Evolutionary conservation across 2,113 vertebrate species (phyloP), one percentile per base, ranked within the genome.

Genomic region (Girardinichthys multiradiatus): DNA sequence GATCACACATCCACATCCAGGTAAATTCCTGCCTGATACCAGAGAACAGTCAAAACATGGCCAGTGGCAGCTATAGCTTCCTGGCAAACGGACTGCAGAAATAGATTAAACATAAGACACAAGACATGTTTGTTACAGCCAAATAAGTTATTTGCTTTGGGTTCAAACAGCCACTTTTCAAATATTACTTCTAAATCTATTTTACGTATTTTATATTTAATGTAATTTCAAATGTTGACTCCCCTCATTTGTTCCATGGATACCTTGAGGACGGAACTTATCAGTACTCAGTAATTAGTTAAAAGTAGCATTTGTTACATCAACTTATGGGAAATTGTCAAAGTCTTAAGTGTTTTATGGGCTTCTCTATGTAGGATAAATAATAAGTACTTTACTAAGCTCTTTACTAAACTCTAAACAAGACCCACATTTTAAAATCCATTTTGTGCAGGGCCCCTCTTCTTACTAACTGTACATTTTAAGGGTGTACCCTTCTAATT

Each of bases 1-100:
- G 64, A 45, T 19, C 26, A 57, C 3, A 64, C n/a, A 60, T 8
- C 62, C 12, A 26, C 39, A 75, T 59, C n/a, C 39, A 37, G 13
- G 39, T 64, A 58, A 30, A 54, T 59, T 37, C 48, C 57, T 48
- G 42, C 66, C 64, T 45, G 29, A 57, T 68, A 59, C 74, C n/a
- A 27, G 31, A 39, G 14, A 8, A n/a, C 2, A 7, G 28, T 72
- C 58, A 59, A 62, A 76, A 82, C 42, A 6, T 4, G 75, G 72
- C 85, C 87, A 85, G 69, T 77, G 88, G 87, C 88, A 91, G 89
- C 88, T 89, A 84, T 74, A 91, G 85, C 26, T 33, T 71, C 64
- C 58, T 61, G 64, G 31, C 48, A 21, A 26, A 61, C 17, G 14
- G 72, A 64, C 37, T 9, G 31, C 24, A 37, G 57, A 35, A n/a